These are phyloP conservation scores for Euleptes europaea DNA, from an alignment of 2,113 vertebrate genomes.

Conservation along the genomic window DNA sequence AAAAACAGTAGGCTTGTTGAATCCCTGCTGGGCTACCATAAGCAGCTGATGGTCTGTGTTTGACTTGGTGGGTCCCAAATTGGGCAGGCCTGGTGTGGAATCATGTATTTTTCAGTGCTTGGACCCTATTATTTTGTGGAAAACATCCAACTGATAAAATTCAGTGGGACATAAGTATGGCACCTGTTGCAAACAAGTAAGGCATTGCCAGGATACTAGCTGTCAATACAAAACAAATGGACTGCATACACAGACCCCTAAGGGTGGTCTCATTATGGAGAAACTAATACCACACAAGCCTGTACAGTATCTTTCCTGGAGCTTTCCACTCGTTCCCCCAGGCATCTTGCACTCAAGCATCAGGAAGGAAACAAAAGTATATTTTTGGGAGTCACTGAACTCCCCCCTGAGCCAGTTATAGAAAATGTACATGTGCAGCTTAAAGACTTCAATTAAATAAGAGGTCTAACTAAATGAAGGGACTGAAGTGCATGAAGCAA, in stretches of 20 bases:
- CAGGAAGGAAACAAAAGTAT: background rate
- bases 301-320: background rate
- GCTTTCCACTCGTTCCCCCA: background rate
- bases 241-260: background rate
- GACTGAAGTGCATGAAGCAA: background rate
- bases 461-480: background rate
- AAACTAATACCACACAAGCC: background rate
- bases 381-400: background rate
- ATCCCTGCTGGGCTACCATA: background rate
- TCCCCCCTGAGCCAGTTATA: background rate
- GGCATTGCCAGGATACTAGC: fast-evolving
- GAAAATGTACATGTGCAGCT: background rate
- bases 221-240: background rate
- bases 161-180: too few relatives aligned
- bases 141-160: background rate
- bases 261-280: background rate
- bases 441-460: slow-evolving; percentile 18
- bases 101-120: background rate
- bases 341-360: background rate
- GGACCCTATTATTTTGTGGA: background rate
- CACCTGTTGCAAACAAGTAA: background rate
- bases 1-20: background rate
- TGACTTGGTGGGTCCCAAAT: background rate
- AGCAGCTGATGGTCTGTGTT: background rate
- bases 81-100: background rate